Evolutionary conservation across 2,888 invertebrate species (phyloP).

Genomic region (Noctua janthe): DNA sequence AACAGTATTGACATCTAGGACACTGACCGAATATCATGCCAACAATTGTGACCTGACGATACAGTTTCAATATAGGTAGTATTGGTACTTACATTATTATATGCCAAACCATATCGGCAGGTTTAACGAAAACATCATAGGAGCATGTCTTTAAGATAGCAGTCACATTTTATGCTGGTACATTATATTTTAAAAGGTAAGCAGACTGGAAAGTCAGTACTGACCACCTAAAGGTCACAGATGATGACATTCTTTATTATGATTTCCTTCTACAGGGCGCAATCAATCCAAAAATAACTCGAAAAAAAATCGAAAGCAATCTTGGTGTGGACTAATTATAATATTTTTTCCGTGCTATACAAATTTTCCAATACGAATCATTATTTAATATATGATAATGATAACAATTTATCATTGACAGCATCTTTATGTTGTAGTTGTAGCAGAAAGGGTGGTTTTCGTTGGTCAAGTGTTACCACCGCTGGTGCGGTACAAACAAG

Average conservation of each 20-base stretch:
- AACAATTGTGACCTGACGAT: constrained; percentile 77
- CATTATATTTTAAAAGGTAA: not conserved
- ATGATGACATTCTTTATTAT: not conserved
- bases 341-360: not conserved
- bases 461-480: not conserved
- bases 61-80: constrained; percentile 45
- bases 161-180: not conserved
- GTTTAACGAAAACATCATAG: not conserved
- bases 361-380: not conserved
- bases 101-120: constrained; percentile 7
- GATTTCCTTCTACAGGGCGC: not conserved
- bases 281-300: too few relatives aligned
- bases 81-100: constrained; percentile 36
- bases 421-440: not conserved
- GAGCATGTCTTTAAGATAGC: not conserved
- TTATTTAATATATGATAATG: too few relatives aligned
- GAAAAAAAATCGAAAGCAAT: too few relatives aligned
- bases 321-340: too few relatives aligned
- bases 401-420: too few relatives aligned
- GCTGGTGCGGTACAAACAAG: not conserved
- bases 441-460: not conserved
- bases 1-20: constrained; percentile 86
- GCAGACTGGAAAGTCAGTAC: not conserved
- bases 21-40: constrained; percentile 87
- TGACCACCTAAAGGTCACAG: too few relatives aligned